Percentiles rank a stretch among this genome's conserved stretches.
These are phyloP conservation scores for Doryteuthis pealeii DNA, from an alignment of 1,140 invertebrate species.

Conservation along the genomic window DNA sequence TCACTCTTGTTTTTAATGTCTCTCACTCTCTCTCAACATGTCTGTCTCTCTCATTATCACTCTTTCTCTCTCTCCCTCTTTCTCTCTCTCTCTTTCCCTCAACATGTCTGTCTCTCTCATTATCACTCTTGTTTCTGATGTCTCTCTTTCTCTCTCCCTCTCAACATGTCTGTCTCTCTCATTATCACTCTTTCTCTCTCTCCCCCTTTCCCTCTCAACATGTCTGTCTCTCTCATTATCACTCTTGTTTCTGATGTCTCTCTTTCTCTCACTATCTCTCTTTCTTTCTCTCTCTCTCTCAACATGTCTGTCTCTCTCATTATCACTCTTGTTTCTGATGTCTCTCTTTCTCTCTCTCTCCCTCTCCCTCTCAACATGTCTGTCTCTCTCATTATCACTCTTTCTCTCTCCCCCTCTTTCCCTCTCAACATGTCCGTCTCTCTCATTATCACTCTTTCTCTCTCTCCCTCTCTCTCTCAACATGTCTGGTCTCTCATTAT, in stretches of 20 bases:
- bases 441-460: neutral
- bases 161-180: neutral
- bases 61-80: neutral
- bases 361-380: too few relatives aligned
- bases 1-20: neutral
- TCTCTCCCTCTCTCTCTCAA: neutral
- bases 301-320: too few relatives aligned
- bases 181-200: neutral
- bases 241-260: neutral
- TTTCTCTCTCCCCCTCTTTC: neutral
- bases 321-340: too few relatives aligned
- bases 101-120: neutral
- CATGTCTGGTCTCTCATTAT: too few relatives aligned
- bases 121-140: neutral
- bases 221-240: too few relatives aligned
- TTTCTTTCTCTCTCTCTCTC: too few relatives aligned
- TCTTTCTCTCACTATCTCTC: neutral
- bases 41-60: neutral
- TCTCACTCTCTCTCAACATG: neutral
- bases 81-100: neutral
- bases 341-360: too few relatives aligned
- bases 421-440: too few relatives aligned
- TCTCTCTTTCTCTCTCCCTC: neutral
- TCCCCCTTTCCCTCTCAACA: neutral
- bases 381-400: too few relatives aligned